Evolutionary conservation across 2,797 vertebrate genomes (phyloP), one percentile per base, ranked within the genome.

Genomic region (Benthosema pterotum): DNA sequence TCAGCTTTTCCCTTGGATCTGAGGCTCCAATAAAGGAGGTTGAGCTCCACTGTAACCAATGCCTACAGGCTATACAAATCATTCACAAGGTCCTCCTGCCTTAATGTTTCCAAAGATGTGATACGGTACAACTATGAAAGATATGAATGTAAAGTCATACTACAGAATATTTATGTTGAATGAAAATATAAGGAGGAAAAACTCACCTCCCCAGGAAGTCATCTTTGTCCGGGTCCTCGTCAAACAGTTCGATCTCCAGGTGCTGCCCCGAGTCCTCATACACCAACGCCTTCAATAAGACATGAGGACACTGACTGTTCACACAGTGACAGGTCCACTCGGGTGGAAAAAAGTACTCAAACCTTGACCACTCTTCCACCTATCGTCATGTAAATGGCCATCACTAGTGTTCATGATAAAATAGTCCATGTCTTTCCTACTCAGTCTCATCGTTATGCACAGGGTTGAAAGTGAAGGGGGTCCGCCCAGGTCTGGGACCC

Each of bases 201-300:
- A 42, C 71, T 90, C 82, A 97, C 98, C 97, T 98, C 71, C 98
- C 98, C 43, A 99, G 89, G 86, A 99, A 99, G 83, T 99, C 97
- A 66, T 99, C 98, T 88, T 98, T 97, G 78, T 99, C 98, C n/a
- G 97, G 95, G 67, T 99, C 97, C 88, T 99, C 97, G 70, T 99
- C 98, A 84, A 98, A 99, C 65, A 99, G 92, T 75, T 99, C 97
- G 55, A 99, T 96, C 89, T 99, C 97, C 5, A 99, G 84, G 67
- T 98, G 95, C 47, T 98, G 96, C 11, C 97, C 97, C 0, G 96
- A 94, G 75, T 94, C 92, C 67, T 99, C 97, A 63, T 98, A 95
- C 32, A 99, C 94, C 78, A 97, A 78, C 7, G 96, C 95, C 97
- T 99, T 46, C 69, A 65, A 0, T 52, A 69, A 57, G 13, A 78